Conservation (phyloP, 2,113 vertebrate species). For the Malaclemys terrapin region DNA sequence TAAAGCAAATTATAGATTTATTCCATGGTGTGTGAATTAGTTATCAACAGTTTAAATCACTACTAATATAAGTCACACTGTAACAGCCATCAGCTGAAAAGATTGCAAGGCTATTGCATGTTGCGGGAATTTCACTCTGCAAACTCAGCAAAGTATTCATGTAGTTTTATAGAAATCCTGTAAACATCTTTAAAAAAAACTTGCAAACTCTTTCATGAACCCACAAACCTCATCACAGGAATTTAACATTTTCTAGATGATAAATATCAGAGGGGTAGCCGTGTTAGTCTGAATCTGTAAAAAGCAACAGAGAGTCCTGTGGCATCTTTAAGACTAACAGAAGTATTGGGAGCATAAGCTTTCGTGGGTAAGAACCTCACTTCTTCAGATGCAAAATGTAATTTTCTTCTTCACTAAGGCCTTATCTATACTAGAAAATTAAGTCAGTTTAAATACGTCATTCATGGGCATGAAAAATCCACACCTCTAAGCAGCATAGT, state of each 20-base stretch:
- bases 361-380: no score
- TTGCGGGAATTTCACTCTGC: not conserved
- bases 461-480: not conserved
- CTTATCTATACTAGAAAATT: not conserved
- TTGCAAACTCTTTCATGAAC: not conserved
- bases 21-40: not conserved
- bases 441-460: not conserved
- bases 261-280: not conserved
- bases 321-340: no score
- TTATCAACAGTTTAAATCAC: not conserved
- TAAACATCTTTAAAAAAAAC: not conserved
- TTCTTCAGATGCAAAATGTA: not conserved
- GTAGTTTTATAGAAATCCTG: not conserved
- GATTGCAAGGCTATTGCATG: not conserved
- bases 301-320: no score
- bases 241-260: not conserved
- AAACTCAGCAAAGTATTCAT: not conserved
- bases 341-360: no score
- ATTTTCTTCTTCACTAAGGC: not conserved
- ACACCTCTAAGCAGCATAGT: not conserved
- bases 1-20: not conserved
- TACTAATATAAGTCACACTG: not conserved
- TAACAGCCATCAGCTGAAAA: accelerated
- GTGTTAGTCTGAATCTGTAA: no score
- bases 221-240: not conserved